Percentiles rank a stretch among this genome's conserved stretches.
These are phyloP conservation scores for Acyrthosiphon pisum DNA, from an alignment of 1,140 invertebrate genomes.

Conservation along the genomic window DNA sequence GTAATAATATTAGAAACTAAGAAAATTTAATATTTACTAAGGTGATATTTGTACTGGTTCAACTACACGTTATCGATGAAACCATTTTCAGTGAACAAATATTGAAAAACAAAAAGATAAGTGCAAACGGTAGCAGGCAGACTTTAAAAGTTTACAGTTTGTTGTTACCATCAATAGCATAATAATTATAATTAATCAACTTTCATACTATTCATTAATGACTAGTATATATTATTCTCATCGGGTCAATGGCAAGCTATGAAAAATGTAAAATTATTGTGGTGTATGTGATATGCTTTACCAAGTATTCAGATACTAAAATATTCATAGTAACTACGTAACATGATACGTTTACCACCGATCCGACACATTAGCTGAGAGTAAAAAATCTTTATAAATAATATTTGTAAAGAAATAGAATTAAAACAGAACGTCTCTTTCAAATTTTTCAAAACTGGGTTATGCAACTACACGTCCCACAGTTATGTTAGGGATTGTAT, in stretches of 20 bases:
- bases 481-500: neutral
- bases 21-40: neutral
- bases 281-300: neutral
- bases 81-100: neutral
- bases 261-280: neutral
- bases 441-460: neutral
- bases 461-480: neutral
- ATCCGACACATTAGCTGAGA: neutral
- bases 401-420: neutral
- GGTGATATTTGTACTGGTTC: neutral
- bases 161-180: constrained; percentile 4
- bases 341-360: neutral
- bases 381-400: neutral
- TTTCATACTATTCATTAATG: constrained; percentile 33
- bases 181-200: constrained; percentile 34
- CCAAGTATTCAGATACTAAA: neutral
- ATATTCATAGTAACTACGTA: neutral
- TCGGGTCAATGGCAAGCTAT: constrained; percentile 33
- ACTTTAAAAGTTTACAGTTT: neutral
- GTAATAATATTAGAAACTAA: neutral
- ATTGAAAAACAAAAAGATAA: neutral
- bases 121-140: neutral
- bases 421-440: neutral
- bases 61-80: neutral
- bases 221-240: constrained; percentile 41